Conservation (phyloP, 2,888 invertebrate genomes). For the Phlogophora meticulosa region DNA sequence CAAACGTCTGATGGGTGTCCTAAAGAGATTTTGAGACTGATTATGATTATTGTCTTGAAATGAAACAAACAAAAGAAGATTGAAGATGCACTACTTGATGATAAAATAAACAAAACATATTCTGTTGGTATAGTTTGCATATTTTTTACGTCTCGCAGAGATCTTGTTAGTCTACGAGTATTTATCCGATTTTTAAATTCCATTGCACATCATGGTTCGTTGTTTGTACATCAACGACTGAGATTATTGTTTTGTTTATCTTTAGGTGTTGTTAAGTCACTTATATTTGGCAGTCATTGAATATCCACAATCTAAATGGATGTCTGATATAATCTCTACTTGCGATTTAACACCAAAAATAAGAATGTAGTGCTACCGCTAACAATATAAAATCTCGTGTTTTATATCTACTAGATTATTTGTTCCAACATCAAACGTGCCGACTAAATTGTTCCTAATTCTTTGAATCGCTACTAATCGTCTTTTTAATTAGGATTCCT, state of each 20-base stretch:
- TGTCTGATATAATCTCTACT: slow-evolving; percentile 11
- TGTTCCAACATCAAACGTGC: slow-evolving; percentile 20
- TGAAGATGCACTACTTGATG: slow-evolving; percentile 19
- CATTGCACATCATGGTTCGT: slow-evolving; percentile 3
- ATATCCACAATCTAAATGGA: slow-evolving; percentile 1
- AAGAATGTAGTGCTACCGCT: neutral
- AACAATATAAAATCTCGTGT: neutral
- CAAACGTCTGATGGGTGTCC: neutral
- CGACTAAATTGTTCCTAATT: slow-evolving; percentile 47
- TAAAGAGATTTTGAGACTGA: neutral
- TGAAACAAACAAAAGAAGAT: slow-evolving; percentile 3
- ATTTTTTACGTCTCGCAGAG: slow-evolving; percentile 18
- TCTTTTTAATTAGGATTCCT: slow-evolving; percentile 50
- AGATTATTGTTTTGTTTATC: slow-evolving; percentile 4
- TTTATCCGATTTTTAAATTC: slow-evolving; percentile 21
- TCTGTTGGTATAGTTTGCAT: slow-evolving; percentile 27
- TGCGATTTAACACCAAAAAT: neutral
- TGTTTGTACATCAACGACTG: slow-evolving; percentile 6
- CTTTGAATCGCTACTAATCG: slow-evolving; percentile 36
- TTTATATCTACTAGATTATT: slow-evolving; percentile 9
- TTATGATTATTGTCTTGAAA: neutral
- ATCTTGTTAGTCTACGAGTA: slow-evolving; percentile 15
- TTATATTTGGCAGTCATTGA: neutral
- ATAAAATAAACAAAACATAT: slow-evolving; percentile 24
- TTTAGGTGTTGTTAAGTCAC: neutral